Conservation (phyloP, 2,888 invertebrate species). For the Conops quadrifasciatus region DNA sequence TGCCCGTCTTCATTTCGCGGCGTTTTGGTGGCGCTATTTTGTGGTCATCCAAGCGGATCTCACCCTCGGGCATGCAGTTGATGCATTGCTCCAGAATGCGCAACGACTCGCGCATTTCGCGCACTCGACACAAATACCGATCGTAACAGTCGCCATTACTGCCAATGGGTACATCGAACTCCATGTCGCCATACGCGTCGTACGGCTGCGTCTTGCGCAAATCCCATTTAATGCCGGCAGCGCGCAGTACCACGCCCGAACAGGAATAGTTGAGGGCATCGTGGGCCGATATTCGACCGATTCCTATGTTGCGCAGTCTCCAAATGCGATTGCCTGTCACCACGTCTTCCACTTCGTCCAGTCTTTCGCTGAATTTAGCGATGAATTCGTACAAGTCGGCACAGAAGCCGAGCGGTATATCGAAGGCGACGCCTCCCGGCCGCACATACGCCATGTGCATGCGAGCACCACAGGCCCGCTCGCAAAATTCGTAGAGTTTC, state of each 20-base stretch:
- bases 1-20: constrained; percentile 83
- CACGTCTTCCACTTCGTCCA: constrained; percentile 86
- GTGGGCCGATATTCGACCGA: constrained; percentile 77
- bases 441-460: constrained; percentile 85
- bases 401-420: constrained; percentile 78
- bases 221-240: constrained; percentile 89
- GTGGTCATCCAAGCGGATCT: constrained; percentile 80
- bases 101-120: constrained; percentile 81
- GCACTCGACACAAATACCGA: constrained; percentile 74
- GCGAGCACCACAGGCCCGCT: constrained; percentile 82
- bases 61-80: constrained; percentile 83
- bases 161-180: constrained; percentile 86
- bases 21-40: constrained; percentile 80
- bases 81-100: constrained; percentile 82
- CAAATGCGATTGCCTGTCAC: constrained; percentile 80
- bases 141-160: constrained; percentile 86
- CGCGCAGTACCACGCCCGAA: constrained; percentile 80
- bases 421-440: constrained; percentile 81
- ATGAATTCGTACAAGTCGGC: constrained; percentile 81
- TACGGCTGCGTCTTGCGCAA: constrained; percentile 83
- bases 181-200: constrained; percentile 81
- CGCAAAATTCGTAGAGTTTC: constrained; percentile 85
- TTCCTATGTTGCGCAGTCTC: constrained; percentile 75
- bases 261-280: constrained; percentile 80
- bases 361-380: constrained; percentile 73